Evolutionary conservation across 2,113 vertebrate genomes (phyloP).

Genomic region (Fulmarus glacialis): DNA sequence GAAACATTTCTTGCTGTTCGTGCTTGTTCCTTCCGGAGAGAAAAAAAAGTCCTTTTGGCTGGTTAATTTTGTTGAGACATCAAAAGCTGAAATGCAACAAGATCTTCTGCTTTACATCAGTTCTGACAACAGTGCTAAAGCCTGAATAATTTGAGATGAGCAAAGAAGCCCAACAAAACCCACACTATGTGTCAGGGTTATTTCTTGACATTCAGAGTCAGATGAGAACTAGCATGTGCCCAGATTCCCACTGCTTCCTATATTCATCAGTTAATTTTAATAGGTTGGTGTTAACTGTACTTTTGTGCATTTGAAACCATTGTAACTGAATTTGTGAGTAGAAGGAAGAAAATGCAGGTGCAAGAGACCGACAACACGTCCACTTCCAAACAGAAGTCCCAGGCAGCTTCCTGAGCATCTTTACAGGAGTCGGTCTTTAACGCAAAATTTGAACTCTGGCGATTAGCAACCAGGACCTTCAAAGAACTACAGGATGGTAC

Average conservation of each 20-base stretch:
- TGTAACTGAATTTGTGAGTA: neutral
- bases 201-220: neutral
- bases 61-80: neutral
- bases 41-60: neutral
- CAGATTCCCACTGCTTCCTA: neutral
- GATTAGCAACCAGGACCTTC: neutral
- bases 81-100: neutral
- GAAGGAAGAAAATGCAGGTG: neutral
- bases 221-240: neutral
- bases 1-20: neutral
- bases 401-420: neutral
- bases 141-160: neutral
- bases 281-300: neutral
- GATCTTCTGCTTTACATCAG: neutral
- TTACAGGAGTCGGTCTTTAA: neutral
- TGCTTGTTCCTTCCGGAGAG: neutral
- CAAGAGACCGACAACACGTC: neutral
- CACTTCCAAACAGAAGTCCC: neutral
- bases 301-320: neutral
- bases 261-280: neutral
- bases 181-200: neutral
- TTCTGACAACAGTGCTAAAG: constrained; percentile 13
- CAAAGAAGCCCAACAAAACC: neutral
- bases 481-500: neutral
- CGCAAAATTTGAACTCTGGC: neutral